These are phyloP conservation scores for Channallabes apus DNA, from an alignment of 2,797 vertebrate genomes.

Conservation along the genomic window DNA sequence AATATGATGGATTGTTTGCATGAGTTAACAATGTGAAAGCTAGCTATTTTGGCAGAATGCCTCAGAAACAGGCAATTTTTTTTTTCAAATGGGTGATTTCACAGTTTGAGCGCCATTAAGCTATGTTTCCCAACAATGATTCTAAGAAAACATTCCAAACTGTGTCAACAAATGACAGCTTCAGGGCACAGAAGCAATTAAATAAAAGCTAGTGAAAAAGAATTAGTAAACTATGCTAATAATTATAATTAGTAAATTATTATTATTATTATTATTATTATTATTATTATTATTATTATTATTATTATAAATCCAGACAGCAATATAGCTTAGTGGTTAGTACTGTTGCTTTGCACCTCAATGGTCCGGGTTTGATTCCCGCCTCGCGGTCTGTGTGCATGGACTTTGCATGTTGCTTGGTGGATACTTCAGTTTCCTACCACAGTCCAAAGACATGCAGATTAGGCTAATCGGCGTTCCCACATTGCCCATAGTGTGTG, in stretches of 20 bases:
- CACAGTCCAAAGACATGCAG: no score
- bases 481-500: no score
- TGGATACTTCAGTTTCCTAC: no score
- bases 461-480: no score
- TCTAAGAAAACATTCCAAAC: background rate
- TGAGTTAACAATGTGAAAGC: constrained; percentile 15
- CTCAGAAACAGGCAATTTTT: constrained; percentile 5
- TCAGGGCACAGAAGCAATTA: background rate
- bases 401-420: no score
- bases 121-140: background rate
- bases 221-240: background rate
- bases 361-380: no score
- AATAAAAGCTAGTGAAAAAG: background rate
- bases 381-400: no score
- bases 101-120: background rate
- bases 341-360: no score
- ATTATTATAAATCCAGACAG: no score
- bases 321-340: no score
- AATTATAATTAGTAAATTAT: background rate
- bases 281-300: no score
- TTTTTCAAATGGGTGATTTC: background rate
- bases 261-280: no score
- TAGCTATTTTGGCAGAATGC: constrained; percentile 21
- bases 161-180: background rate
- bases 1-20: constrained; percentile 21